A percentile compares a stretch with the other conserved stretches of the same genome.
These are phyloP conservation scores for Hypselothyrea guttata DNA, from an alignment of 2,888 invertebrate species.

Conservation along the genomic window DNA sequence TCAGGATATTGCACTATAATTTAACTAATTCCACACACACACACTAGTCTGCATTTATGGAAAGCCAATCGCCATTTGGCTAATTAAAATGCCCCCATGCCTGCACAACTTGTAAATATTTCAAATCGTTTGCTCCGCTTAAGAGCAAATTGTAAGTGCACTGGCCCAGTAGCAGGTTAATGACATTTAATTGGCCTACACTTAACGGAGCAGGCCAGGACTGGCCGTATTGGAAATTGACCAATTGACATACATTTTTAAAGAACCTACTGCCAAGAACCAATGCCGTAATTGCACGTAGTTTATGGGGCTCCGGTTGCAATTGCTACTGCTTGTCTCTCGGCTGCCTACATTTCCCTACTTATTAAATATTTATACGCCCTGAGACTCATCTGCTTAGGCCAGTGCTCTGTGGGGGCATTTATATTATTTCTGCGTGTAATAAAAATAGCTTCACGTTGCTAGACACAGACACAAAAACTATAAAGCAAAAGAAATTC, in stretches of 20 bases:
- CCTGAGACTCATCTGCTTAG: slow-evolving; percentile 6
- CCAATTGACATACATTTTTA: slow-evolving; percentile 78
- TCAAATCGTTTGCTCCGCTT: slow-evolving; percentile 45
- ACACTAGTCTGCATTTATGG: slow-evolving; percentile 64
- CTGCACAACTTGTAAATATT: slow-evolving; percentile 58
- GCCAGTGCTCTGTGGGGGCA: slow-evolving; percentile 7
- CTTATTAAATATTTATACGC: slow-evolving; percentile 63
- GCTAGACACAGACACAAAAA: slow-evolving; percentile 44
- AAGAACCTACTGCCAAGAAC: slow-evolving; percentile 42
- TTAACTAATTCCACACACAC: slow-evolving; percentile 58
- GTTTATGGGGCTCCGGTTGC: slow-evolving; percentile 37
- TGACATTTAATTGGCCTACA: slow-evolving; percentile 68
- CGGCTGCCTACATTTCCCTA: slow-evolving; percentile 9
- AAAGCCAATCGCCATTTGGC: slow-evolving; percentile 50
- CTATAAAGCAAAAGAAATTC: slow-evolving; percentile 46
- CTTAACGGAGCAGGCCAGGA: slow-evolving; percentile 4
- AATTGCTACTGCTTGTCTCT: neutral
- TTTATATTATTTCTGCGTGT: slow-evolving; percentile 29
- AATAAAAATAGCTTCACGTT: slow-evolving; percentile 69
- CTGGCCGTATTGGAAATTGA: slow-evolving; percentile 58
- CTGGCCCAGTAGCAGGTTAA: slow-evolving; percentile 56
- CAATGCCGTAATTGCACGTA: slow-evolving; percentile 35
- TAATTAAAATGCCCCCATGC: slow-evolving; percentile 62
- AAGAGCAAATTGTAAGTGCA: slow-evolving; percentile 46
- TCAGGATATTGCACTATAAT: slow-evolving; percentile 53